Evolutionary conservation across 1,140 invertebrate genomes (phyloP), one percentile per base, ranked within the genome.

Genomic region (Drosophila fuyamai): DNA sequence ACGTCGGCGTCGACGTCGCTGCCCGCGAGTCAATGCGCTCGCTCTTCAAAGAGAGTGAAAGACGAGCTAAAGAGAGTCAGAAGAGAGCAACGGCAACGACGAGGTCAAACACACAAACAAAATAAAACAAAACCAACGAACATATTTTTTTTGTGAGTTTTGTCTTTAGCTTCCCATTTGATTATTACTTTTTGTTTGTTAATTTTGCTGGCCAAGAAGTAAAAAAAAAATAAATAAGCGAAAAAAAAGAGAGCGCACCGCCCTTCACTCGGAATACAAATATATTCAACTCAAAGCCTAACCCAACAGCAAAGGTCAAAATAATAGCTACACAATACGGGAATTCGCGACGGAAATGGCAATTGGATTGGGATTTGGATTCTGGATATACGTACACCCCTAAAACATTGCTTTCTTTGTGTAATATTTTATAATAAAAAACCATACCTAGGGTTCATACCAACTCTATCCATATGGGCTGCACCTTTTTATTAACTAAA

Each of bases 21-120:
- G 81, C 63, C 65, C 48, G 58, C 82, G 81, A 85, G 83, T 83
- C 83, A 82, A 76, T 76, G 63, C 79, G 75, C 79, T 59, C 47
- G 43, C 62, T 62, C 59, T 53, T 53, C 36, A 5, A 23, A 68
- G 23, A 70, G 51, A 56, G 67, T 23, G 3, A 23, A 23, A 23
- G 23, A 23, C 23, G 23, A 44, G 38, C 13, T 10, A 41, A 55
- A 68, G 61, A 43, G 70, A 35, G 36, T 38, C 47, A 23, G 48
- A 60, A 78, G 67, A 81, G 79, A 72, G 61, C 51, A 44, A 35
- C 46, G 44, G 57, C 65, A 66, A 60, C 83, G 72, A 76, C 83
- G 82, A 88, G 83, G 82, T 86, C 82, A 86, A 68, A 78, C 65
- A 74, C 74, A 70, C 51, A 82, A 66, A 76, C 72, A 79, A 86